Evolutionary conservation across 2,113 vertebrate species (phyloP), one percentile per base, ranked within the genome.

Genomic region (Gadus macrocephalus): DNA sequence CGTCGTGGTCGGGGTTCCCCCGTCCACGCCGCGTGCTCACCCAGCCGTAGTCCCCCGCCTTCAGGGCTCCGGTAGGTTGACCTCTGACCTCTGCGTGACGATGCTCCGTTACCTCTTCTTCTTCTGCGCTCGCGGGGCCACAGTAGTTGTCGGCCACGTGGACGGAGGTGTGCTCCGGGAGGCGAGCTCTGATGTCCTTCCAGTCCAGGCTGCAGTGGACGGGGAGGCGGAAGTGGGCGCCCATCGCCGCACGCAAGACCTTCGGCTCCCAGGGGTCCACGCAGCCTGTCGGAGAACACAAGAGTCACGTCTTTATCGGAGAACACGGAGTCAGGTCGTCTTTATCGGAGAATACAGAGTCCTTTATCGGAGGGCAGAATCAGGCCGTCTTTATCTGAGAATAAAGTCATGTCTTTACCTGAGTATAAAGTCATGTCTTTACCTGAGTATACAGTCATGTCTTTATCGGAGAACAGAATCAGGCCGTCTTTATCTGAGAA

Each of bases 181-280:
- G 91, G 73, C 90, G 82, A 27, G 49, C 74, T 15, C 91, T 86
- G n/a, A 99, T 19, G 0, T 86, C 80, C 0, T 91, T 85, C 97
- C 97, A 99, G 53, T 87, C 87, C 81, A 98, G 78, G 53, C 53
- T 91, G 63, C 88, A 53, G 4, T 94, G 0, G 53, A 99, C 77
- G 31, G 97, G 95, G 28, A 99, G 79, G 31, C 92, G 94, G 87
- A 99, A 99, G 74, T 99, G 97, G 3, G 96, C 95, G 0, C 97
- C 97, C 95, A 98, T 98, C 0, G 95, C 97, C 15, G 95, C 95
- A 31, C 97, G 94, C 2, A 99, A 90, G 66, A 99, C 97, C 87
- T 99, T 99, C 0, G 97, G 97, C 62, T 97, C 96, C 96, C 97
- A 99, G 0, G 84, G 87, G 68, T 99, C 97, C 68, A 98, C 96